These are phyloP conservation scores for Siderastrea radians DNA, from an alignment of 92 coral and sea anemone genomes.

Conservation along the genomic window DNA sequence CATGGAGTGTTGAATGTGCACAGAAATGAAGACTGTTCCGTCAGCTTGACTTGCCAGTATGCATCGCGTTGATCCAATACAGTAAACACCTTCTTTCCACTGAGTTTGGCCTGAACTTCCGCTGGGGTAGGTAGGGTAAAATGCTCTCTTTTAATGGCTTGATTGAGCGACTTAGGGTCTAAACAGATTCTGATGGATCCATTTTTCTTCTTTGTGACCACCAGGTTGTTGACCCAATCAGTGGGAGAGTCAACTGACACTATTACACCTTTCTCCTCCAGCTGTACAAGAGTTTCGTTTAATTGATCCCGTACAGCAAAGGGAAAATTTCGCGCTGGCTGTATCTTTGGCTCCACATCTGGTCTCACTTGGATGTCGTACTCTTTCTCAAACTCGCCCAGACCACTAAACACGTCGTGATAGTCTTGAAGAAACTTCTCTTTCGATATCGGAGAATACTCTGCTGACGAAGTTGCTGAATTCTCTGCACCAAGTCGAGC, in stretches of 20 bases:
- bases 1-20: slow-evolving; percentile 68
- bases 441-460: slow-evolving; percentile 9
- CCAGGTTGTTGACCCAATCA: slow-evolving; percentile 74
- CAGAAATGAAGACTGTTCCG: slow-evolving; percentile 57
- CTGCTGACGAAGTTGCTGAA: slow-evolving; percentile 12
- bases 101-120: slow-evolving; percentile 28
- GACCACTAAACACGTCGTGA: slow-evolving; percentile 32
- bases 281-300: slow-evolving; percentile 19
- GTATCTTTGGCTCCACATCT: slow-evolving; percentile 29
- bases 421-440: slow-evolving; percentile 1
- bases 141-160: slow-evolving; percentile 52
- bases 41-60: slow-evolving; percentile 69
- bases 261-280: slow-evolving; percentile 21
- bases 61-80: slow-evolving; percentile 18
- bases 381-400: slow-evolving; percentile 39
- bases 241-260: slow-evolving; percentile 46
- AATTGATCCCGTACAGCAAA: not conserved
- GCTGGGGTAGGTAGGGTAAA: slow-evolving; percentile 39
- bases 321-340: slow-evolving; percentile 7
- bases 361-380: slow-evolving; percentile 34
- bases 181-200: slow-evolving; percentile 63
- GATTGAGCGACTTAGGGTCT: slow-evolving; percentile 56
- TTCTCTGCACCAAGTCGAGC: not conserved
- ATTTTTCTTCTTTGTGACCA: slow-evolving; percentile 59
- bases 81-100: slow-evolving; percentile 34